Conservation (phyloP, 1,140 invertebrate species). For the Sweltsa coloradensis region DNA sequence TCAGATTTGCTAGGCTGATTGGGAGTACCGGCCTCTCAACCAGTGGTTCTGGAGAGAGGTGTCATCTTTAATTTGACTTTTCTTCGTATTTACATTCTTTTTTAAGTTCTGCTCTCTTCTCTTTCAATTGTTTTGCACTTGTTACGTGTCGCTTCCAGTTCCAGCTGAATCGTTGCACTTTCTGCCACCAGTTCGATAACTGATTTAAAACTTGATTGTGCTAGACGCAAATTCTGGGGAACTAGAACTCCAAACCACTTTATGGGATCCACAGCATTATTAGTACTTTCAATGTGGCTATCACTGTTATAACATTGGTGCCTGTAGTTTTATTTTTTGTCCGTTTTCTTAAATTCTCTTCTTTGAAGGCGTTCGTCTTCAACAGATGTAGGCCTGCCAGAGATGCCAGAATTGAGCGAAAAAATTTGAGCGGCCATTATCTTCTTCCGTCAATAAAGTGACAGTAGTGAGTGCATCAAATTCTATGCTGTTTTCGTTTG, state of each 20-base stretch:
- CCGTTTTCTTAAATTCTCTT: background rate
- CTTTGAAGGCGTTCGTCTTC: background rate
- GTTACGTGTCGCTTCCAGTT: conserved; percentile 28
- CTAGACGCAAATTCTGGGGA: conserved; percentile 50
- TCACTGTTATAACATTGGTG: background rate
- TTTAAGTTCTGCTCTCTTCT: too few species aligned
- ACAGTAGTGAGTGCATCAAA: conserved; percentile 34
- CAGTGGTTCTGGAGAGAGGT: too few species aligned
- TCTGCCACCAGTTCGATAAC: conserved; percentile 44
- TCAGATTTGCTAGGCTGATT: too few species aligned
- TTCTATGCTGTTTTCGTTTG: conserved; percentile 42
- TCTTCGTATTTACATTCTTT: too few species aligned
- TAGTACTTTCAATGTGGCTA: conserved; percentile 17
- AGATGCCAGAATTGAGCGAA: background rate
- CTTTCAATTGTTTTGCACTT: conserved; percentile 3
- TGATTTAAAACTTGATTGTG: conserved; percentile 51
- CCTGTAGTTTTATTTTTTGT: background rate
- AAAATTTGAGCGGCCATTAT: background rate
- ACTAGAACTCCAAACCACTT: conserved; percentile 65
- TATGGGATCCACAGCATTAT: conserved; percentile 38
- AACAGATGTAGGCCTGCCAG: background rate
- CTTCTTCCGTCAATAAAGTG: background rate
- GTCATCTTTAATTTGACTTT: too few species aligned
- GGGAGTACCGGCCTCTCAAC: too few species aligned
- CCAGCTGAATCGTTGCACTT: conserved; percentile 47